Evolutionary conservation across 2,888 invertebrate species (phyloP).

Genomic region (Reticulitermes lucifugus): DNA sequence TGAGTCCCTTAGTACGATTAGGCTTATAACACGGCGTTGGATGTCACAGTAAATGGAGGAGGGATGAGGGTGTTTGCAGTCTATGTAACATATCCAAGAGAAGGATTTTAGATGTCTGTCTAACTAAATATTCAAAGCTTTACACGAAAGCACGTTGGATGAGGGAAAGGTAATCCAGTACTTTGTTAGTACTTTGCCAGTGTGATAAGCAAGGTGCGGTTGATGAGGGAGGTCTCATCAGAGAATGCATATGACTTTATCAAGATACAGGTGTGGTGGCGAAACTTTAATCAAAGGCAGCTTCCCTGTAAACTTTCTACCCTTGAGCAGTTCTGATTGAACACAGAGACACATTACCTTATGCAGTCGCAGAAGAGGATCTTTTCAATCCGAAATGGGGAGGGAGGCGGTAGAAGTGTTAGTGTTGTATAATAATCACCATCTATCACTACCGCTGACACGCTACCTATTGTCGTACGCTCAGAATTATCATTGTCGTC

Average conservation of each 20-base stretch:
- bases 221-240: background rate
- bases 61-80: background rate
- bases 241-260: background rate
- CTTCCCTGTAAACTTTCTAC: background rate
- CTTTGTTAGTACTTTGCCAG: background rate
- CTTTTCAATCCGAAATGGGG: too few species aligned
- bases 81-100: background rate
- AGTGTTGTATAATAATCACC: too few species aligned
- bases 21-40: background rate
- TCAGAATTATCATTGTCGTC: too few species aligned
- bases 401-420: too few species aligned
- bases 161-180: background rate
- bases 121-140: slow-evolving; percentile 16
- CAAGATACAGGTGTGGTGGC: background rate
- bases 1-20: slow-evolving; percentile 10
- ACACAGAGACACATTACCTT: too few species aligned
- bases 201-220: background rate
- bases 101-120: background rate
- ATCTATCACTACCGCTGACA: too few species aligned
- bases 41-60: slow-evolving; percentile 12
- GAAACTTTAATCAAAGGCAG: background rate
- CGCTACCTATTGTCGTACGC: too few species aligned
- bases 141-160: background rate
- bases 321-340: too few species aligned
- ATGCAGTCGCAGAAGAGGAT: too few species aligned